Conservation (phyloP, 2,113 vertebrate species). For the Monopterus albus region DNA sequence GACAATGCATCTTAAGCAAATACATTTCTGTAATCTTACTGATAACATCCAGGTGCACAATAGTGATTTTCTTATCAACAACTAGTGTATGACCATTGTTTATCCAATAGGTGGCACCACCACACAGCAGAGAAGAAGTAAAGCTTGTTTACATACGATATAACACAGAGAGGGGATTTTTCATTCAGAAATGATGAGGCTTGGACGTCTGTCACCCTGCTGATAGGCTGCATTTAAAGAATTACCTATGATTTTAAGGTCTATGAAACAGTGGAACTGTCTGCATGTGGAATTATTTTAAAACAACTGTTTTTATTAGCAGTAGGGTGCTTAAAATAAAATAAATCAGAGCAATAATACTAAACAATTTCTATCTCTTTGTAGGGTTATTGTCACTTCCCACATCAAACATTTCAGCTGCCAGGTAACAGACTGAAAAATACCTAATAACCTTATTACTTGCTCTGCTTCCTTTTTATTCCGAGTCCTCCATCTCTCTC, state of each 20-base stretch:
- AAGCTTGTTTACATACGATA: neutral
- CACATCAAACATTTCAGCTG: neutral
- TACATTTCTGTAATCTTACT: no score
- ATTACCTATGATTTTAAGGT: neutral
- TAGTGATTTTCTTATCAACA: neutral
- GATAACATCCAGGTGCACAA: no score
- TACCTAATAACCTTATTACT: neutral
- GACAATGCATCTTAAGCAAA: conserved; percentile 53
- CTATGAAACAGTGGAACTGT: neutral
- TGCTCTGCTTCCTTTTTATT: neutral
- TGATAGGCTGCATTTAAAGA: neutral
- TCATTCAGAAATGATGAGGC: neutral
- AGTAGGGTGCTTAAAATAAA: neutral
- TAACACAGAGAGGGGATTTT: neutral
- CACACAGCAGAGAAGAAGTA: conserved; percentile 46
- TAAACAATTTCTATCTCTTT: neutral
- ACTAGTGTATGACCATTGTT: conserved; percentile 4
- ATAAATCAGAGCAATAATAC: neutral
- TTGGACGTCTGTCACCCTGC: neutral
- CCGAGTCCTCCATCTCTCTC: neutral
- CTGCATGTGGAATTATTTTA: neutral
- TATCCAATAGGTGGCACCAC: conserved; percentile 71
- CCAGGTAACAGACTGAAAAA: neutral
- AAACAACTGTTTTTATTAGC: neutral
- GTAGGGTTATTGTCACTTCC: neutral